Evolutionary conservation across 2,797 vertebrate genomes (phyloP).

Genomic region (Fistularia commersonii): DNA sequence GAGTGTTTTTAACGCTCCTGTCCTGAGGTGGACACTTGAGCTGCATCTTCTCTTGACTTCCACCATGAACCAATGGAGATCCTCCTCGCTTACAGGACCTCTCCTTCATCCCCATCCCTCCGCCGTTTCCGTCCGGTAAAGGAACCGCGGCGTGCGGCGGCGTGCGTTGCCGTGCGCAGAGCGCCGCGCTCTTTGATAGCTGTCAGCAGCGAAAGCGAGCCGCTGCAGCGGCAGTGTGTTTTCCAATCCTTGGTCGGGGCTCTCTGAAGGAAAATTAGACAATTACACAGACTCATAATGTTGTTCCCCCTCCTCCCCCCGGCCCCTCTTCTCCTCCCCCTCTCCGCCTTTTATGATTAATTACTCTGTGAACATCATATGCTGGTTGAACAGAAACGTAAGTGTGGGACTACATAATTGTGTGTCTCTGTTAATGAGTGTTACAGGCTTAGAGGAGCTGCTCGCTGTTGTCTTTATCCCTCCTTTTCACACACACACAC

Average conservation of each 20-base stretch:
- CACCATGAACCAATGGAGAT: too few relatives aligned
- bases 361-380: conserved; percentile 75
- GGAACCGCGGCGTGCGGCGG: too few relatives aligned
- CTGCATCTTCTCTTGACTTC: too few relatives aligned
- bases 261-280: conserved; percentile 75
- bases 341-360: conserved; percentile 72
- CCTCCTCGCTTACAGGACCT: too few relatives aligned
- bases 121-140: too few relatives aligned
- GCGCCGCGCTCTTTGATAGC: conserved; percentile 22
- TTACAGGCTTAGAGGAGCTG: conserved; percentile 54
- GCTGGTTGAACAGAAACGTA: conserved; percentile 70
- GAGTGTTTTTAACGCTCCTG: too few relatives aligned
- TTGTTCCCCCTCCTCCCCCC: conserved; percentile 53
- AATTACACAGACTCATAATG: conserved; percentile 75
- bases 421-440: conserved; percentile 76
- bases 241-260: conserved; percentile 59
- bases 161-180: too few relatives aligned
- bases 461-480: conserved; percentile 45
- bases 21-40: too few relatives aligned
- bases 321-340: conserved; percentile 54
- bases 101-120: too few relatives aligned
- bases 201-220: conserved; percentile 16
- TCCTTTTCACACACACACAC: conserved; percentile 9
- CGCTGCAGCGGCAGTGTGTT: conserved; percentile 47
- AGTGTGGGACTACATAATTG: conserved; percentile 65